phyloP scores from a whole-genome alignment of 1,140 invertebrate genomes.

The Camponotus vicinus region DNA sequence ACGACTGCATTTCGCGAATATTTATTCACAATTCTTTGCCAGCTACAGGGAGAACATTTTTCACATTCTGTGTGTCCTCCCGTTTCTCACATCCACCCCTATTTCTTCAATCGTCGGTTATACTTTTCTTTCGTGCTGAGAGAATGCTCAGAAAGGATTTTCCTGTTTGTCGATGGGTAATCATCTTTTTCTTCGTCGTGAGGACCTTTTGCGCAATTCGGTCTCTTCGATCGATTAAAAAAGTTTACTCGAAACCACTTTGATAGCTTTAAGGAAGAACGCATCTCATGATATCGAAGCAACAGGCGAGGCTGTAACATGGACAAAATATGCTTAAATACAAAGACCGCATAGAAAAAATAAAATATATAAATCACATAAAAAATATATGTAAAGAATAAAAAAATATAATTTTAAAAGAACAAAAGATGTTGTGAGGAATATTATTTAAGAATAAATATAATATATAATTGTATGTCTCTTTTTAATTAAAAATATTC shows the following conservation, averaged over 20 bases:
- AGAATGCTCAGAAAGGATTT: slow-evolving; percentile 71
- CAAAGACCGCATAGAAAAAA: background rate
- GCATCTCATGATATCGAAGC: slow-evolving; percentile 21
- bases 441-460: background rate
- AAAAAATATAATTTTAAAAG: background rate
- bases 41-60: background rate
- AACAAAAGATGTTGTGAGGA: background rate
- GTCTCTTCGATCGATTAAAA: slow-evolving; percentile 33
- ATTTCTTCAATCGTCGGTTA: slow-evolving; percentile 23
- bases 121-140: slow-evolving; percentile 67
- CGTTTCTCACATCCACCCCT: too few species aligned
- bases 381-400: background rate
- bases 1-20: background rate
- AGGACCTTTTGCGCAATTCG: slow-evolving; percentile 22
- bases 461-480: slow-evolving; percentile 3
- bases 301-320: slow-evolving; percentile 32
- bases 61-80: background rate
- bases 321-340: background rate
- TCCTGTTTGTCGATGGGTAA: slow-evolving; percentile 74
- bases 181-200: slow-evolving; percentile 56
- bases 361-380: slow-evolving; percentile 6
- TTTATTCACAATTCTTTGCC: background rate
- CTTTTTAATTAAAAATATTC: slow-evolving; percentile 11
- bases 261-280: background rate
- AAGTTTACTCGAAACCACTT: slow-evolving; percentile 14